These are phyloP conservation scores for Remorina albescens DNA, from an alignment of 2,797 vertebrate genomes.

Conservation along the genomic window DNA sequence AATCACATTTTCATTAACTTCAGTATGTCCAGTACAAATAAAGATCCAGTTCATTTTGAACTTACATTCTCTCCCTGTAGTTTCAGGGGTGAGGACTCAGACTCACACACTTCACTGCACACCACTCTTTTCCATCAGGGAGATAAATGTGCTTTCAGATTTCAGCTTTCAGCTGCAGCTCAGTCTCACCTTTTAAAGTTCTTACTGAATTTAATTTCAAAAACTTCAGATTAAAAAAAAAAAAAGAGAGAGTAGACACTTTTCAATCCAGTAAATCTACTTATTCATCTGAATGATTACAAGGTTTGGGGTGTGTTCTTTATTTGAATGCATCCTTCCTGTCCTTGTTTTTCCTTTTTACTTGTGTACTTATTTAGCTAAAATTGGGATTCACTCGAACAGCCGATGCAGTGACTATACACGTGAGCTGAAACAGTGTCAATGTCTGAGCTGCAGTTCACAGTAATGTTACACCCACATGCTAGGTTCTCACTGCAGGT, in stretches of 20 bases:
- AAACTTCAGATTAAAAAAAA: neutral
- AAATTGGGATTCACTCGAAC: too few relatives aligned
- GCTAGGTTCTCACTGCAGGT: neutral
- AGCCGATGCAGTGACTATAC: too few relatives aligned
- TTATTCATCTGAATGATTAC: neutral
- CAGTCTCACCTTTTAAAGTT: neutral
- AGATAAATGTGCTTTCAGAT: neutral
- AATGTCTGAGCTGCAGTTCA: neutral
- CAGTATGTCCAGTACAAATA: slow-evolving; percentile 65
- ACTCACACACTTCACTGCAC: slow-evolving; percentile 25
- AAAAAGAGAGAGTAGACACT: neutral
- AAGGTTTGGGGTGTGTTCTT: neutral
- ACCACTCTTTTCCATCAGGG: neutral
- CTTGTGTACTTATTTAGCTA: too few relatives aligned
- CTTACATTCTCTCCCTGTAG: slow-evolving; percentile 67
- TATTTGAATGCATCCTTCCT: neutral
- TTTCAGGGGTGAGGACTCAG: slow-evolving; percentile 25
- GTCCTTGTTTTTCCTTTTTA: too few relatives aligned
- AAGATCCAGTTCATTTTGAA: slow-evolving; percentile 68
- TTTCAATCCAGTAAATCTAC: too few relatives aligned
- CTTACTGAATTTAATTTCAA: neutral
- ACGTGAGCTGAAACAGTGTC: neutral
- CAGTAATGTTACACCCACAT: neutral
- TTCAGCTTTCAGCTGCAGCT: neutral
- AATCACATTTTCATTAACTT: slow-evolving; percentile 59